Evolutionary conservation across 2,888 invertebrate genomes (phyloP), one percentile per base, ranked within the genome.

Genomic region (Torymus texanus): DNA sequence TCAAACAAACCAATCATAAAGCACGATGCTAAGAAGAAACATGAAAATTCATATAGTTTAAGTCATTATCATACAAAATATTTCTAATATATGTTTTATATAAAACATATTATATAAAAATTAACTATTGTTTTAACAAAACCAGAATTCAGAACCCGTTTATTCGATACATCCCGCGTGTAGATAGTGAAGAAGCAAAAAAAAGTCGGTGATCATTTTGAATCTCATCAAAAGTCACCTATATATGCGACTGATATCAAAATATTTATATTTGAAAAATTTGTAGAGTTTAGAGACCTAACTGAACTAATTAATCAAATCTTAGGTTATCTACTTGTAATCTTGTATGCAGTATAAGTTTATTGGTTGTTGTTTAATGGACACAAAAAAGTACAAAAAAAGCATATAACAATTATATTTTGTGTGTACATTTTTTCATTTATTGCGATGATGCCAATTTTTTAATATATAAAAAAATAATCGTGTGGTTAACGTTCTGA

Each of bases 11-110:
- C 14, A 72, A 79, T 61, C 18, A 71, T 66, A 79, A 83, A 80
- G 82, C 71, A 83, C 77, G 81, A 83, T 76, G 75, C 75, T 78
- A 81, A 83, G 81, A 82, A 56, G 66, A 41, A 78, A 62, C 16
- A 71, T 71, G 41, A 81, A 41, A 86, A 87, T 85, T 79, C 84
- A 83, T 87, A 87, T 87, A 84, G 85, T 72, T 86, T 87, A 87
- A 86, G 84, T 86, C 84, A 86, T 85, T 84, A 86, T 85, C 41
- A 85, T 55, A 84, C 61, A 65, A 62, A 66, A 84, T 86, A 86
- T 87, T 86, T 83, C 84, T 87, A 85, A 86, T 87, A 88, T 88
- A 84, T 83, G 84, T 82, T 86, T 87, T 83, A 84, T 73, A 55
- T 73, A 73, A 75, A 73, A 72, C 75, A 75, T 51, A 65, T 61